Evolutionary conservation across 1,140 invertebrate genomes (phyloP).

Genomic region (Asobara japonica): DNA sequence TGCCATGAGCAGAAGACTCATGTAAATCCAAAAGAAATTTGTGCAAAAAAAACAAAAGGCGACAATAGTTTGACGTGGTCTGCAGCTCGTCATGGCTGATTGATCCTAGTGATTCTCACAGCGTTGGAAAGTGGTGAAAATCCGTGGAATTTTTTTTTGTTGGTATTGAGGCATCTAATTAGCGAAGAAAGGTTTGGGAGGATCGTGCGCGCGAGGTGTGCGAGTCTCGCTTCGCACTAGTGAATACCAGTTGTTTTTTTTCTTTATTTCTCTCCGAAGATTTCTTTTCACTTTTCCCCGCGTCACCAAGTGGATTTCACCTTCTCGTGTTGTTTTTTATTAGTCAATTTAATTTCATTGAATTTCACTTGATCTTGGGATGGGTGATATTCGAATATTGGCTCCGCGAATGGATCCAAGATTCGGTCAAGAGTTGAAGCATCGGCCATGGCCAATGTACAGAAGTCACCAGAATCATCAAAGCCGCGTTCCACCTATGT

Average conservation of each 20-base stretch:
- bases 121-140: slow-evolving; percentile 49
- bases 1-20: neutral
- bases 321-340: neutral
- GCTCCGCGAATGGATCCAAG: slow-evolving; percentile 62
- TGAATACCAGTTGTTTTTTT: neutral
- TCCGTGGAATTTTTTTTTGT: slow-evolving; percentile 29
- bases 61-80: neutral
- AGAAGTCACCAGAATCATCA: slow-evolving; percentile 68
- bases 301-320: slow-evolving; percentile 26
- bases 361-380: slow-evolving; percentile 25
- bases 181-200: neutral
- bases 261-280: slow-evolving; percentile 18
- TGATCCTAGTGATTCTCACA: neutral
- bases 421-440: slow-evolving; percentile 53
- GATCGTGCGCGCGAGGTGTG: neutral
- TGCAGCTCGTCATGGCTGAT: neutral
- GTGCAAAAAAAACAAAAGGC: neutral
- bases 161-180: neutral
- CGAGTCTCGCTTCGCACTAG: neutral
- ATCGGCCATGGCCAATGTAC: slow-evolving; percentile 72
- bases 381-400: slow-evolving; percentile 62
- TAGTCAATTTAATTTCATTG: neutral
- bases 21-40: neutral
- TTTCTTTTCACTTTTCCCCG: slow-evolving; percentile 35
- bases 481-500: slow-evolving; percentile 65